Conservation (phyloP, 2,888 invertebrate species). For the Taphrorychus bicolor region DNA sequence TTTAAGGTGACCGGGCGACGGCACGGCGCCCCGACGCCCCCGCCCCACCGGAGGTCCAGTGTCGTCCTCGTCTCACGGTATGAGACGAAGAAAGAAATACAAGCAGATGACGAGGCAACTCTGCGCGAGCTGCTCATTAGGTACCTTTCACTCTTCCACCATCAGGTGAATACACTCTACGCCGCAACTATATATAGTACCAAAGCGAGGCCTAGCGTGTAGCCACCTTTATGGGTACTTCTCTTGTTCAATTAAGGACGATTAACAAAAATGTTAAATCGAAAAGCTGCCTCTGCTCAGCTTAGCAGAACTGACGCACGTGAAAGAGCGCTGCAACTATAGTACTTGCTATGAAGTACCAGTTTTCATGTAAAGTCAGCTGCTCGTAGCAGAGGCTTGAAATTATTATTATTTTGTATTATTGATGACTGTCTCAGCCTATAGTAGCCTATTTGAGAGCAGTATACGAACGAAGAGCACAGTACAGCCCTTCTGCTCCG, state of each 20-base stretch:
- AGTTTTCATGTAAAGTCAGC: background rate
- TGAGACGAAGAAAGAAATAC: slow-evolving; percentile 82
- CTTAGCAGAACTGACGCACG: no score
- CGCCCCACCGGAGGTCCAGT: slow-evolving; percentile 53
- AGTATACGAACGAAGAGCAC: background rate
- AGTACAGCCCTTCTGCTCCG: background rate
- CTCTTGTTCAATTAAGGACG: no score
- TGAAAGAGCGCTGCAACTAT: no score
- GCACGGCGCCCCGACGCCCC: slow-evolving; percentile 52
- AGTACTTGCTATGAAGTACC: no score
- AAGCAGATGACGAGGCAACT: slow-evolving; percentile 82
- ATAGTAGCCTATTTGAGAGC: no score
- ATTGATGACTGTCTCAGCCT: background rate
- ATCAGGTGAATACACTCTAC: background rate
- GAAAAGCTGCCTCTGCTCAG: no score
- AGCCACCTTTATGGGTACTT: no score
- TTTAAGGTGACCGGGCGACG: slow-evolving; percentile 58
- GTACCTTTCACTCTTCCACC: slow-evolving; percentile 57
- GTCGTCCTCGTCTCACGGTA: slow-evolving; percentile 66
- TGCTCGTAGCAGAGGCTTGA: background rate
- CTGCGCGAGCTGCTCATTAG: slow-evolving; percentile 95
- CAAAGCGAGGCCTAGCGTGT: no score
- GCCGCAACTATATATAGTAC: no score
- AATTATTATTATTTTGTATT: no score
- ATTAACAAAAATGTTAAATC: no score